A percentile compares a stretch with the other conserved stretches of the same genome.
phyloP scores from a whole-genome alignment of 2,797 vertebrate species.

The Aratinga solstitialis region DNA sequence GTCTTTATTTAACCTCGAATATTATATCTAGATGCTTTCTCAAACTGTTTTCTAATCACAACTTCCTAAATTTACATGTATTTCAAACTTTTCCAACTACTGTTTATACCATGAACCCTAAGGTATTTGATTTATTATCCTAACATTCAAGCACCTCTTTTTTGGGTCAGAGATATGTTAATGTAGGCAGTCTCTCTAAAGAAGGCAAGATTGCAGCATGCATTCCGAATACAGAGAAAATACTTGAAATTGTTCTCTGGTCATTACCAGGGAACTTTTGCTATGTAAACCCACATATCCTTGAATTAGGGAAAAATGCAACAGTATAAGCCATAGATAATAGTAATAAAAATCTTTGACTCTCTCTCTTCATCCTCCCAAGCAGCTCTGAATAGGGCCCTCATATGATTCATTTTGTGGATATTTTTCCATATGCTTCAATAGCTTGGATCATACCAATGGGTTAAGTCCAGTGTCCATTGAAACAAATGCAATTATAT shows the following conservation, averaged over 20 bases:
- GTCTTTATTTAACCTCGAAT: not conserved
- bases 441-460: not conserved
- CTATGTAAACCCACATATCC: not conserved
- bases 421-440: not conserved
- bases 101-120: not conserved
- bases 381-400: not conserved
- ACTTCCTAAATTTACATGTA: not conserved
- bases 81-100: not conserved
- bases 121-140: not conserved
- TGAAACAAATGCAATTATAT: constrained; percentile 30
- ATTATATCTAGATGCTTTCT: not conserved
- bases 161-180: not conserved
- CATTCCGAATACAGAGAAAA: not conserved
- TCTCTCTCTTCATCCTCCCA: not conserved
- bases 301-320: not conserved
- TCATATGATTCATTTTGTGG: not conserved
- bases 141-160: not conserved
- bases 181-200: not conserved
- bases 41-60: not conserved
- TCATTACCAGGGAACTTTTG: not conserved
- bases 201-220: not conserved
- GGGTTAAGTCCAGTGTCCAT: not conserved
- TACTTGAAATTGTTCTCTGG: not conserved
- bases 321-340: not conserved
- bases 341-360: not conserved